Evolutionary conservation across 2,113 vertebrate genomes (phyloP).

Genomic region (Tenrec ecaudatus): DNA sequence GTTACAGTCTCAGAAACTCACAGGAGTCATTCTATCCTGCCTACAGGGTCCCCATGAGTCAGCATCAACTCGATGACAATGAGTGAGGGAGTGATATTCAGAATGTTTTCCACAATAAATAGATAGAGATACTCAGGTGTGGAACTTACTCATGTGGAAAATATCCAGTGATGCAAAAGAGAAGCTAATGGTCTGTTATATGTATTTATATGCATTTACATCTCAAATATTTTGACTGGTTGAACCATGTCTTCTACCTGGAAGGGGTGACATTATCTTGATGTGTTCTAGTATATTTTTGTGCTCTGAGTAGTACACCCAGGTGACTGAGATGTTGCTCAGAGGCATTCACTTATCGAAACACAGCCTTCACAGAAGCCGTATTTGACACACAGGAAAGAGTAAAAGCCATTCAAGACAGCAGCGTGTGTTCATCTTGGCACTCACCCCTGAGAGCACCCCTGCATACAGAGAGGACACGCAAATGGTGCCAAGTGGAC

Average conservation of each 20-base stretch:
- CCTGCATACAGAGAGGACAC: neutral
- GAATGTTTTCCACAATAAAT: too few species aligned
- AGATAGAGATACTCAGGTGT: neutral
- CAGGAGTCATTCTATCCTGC: neutral
- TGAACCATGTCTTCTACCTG: neutral
- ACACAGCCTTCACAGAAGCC: neutral
- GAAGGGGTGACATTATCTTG: neutral
- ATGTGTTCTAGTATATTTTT: neutral
- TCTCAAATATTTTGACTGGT: neutral
- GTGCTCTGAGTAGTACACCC: neutral
- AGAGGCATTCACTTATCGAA: neutral
- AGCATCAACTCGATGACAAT: too few species aligned
- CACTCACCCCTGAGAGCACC: neutral
- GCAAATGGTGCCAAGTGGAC: neutral
- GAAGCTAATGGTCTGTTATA: neutral
- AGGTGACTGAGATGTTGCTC: constrained; percentile 23
- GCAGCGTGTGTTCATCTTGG: neutral
- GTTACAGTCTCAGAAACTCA: neutral
- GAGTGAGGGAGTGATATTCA: too few species aligned
- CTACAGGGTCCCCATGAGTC: too few species aligned
- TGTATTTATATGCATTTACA: neutral
- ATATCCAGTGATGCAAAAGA: neutral
- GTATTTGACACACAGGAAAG: neutral
- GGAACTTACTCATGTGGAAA: neutral
- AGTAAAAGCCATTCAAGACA: constrained; percentile 9